Evolutionary conservation across 1,140 invertebrate species (phyloP).

Genomic region (Daktulosphaira vitifoliae): DNA sequence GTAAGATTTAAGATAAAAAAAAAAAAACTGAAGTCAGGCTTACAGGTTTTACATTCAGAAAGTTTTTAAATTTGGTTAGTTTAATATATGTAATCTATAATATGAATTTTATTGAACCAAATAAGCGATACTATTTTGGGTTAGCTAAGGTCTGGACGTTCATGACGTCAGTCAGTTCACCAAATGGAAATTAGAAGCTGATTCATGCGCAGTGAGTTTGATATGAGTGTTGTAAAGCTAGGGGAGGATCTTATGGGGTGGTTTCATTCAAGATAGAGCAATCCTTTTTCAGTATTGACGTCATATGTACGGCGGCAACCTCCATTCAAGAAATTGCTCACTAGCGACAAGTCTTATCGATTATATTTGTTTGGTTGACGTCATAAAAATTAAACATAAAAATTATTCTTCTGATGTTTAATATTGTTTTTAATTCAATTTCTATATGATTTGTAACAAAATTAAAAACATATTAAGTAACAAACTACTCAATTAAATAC

Average conservation of each 20-base stretch:
- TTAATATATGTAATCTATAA: no score
- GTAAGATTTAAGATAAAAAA: no score
- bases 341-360: background rate
- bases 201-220: background rate
- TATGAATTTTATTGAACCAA: no score
- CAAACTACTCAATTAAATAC: no score
- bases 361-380: background rate
- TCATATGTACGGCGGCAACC: slow-evolving; percentile 7
- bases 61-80: no score
- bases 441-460: no score
- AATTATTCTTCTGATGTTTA: no score
- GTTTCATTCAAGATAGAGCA: slow-evolving; percentile 10
- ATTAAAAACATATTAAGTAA: no score
- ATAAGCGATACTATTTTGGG: background rate
- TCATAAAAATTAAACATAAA: no score
- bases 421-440: no score
- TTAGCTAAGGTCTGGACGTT: background rate
- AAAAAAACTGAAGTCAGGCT: no score
- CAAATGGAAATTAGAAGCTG: background rate
- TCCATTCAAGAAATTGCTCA: slow-evolving; percentile 22
- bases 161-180: background rate
- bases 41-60: no score
- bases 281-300: slow-evolving; percentile 28
- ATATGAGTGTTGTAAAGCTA: background rate
- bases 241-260: background rate